Base-by-base conservation (phyloP, 2,888 invertebrate genomes). In the Drosophila mayaguana region DNA sequence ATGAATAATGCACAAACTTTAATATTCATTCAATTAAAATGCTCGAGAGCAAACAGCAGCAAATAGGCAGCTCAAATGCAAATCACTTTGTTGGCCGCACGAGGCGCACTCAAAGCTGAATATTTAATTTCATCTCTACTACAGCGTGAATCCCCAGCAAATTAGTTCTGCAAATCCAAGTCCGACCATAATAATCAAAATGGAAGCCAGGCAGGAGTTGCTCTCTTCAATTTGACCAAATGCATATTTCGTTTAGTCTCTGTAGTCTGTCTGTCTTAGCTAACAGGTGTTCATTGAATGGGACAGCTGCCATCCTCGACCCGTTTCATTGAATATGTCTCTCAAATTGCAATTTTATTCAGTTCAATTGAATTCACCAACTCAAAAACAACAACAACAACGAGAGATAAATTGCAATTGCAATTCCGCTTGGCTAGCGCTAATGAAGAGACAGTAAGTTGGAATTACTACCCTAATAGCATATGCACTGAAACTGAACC, bases 21-120 rank as follows among this genome's bases (percentile, higher is more conserved):
- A 60, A 63, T 60, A 79, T 77, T 66, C 65, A 75, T 77, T 75
- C 67, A 76, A 78, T 78, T 78, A 74, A 81, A 78, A 65, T 61
- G 53, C 25, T 11, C 48, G 12, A 6, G 12, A n/a, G 4, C 48
- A 48, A 48, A 48, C 48, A 28, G 28, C 25, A 25, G 25, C 28
- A 32, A 32, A 32, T 9, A 5, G 28, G 8, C 6, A 32, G 32
- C 32, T 32, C 11, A 28, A 50, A 50, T 50, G 48, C 48, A 50
- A 50, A 50, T 50, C 48, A 50, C 28, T 32, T 48, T 25, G 11
- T 9, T 28, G 9, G n/a, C 25, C 0, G 20, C 16, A 43, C 18
- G 43, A 12, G 4, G 4, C 25, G 5, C 14, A 6, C 25, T 48
- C 8, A n/a, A 12, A 50, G 3, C 48, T 50, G 48, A 50, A 50